phyloP scores from a whole-genome alignment of 53 echinoderm and acorn worm genomes.

The Crossaster papposus region DNA sequence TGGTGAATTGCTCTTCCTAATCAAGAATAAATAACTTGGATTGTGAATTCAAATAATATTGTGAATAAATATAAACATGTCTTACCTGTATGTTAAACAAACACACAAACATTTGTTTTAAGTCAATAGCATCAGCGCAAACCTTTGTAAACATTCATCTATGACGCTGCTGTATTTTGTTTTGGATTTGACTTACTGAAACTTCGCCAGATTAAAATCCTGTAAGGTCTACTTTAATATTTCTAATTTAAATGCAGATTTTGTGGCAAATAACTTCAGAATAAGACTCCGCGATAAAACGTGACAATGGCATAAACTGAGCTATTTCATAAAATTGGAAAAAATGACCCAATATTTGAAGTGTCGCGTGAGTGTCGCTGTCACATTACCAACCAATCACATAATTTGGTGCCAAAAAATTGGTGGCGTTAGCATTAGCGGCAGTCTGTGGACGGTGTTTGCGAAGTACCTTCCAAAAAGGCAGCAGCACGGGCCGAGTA shows the following conservation, averaged over 20 bases:
- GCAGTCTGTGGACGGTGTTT: constrained; percentile 28
- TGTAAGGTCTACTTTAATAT: background rate
- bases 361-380: constrained; percentile 45
- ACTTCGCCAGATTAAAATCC: background rate
- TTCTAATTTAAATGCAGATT: constrained; percentile 1
- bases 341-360: constrained; percentile 58
- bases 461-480: background rate
- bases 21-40: background rate
- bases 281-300: constrained; percentile 38
- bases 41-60: background rate
- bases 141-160: too few relatives aligned
- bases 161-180: too few relatives aligned
- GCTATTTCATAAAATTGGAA: constrained; percentile 13
- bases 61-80: background rate
- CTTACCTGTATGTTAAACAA: background rate
- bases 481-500: constrained; percentile 43
- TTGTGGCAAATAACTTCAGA: background rate
- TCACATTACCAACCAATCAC: constrained; percentile 59
- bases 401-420: constrained; percentile 45
- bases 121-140: too few relatives aligned
- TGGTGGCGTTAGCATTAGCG: constrained; percentile 51
- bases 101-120: too few relatives aligned
- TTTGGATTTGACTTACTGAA: background rate
- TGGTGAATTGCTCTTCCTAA: background rate
- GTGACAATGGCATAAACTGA: constrained; percentile 32